A percentile compares a stretch with the other conserved stretches of the same genome.
Evolutionary conservation across 2,797 vertebrate species (phyloP).

Genomic region (Meda fulgida): DNA sequence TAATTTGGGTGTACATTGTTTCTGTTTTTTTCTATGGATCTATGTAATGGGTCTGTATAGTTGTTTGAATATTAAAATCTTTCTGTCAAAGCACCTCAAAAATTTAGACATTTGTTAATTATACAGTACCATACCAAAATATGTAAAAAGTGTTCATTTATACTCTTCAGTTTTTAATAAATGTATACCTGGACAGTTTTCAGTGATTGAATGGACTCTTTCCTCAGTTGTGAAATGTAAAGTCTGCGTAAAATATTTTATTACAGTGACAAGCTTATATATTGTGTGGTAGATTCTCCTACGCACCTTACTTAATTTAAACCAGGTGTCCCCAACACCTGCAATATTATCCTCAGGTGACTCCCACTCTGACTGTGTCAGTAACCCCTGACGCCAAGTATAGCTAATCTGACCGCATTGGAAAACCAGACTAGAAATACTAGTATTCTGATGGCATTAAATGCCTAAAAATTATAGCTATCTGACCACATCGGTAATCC

Average conservation of each 20-base stretch:
- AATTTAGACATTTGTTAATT: not conserved
- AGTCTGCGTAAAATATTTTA: too few species aligned
- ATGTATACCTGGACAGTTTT: constrained; percentile 44
- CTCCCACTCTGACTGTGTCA: too few species aligned
- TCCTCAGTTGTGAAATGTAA: not conserved
- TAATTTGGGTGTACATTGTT: not conserved
- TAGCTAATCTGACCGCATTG: too few species aligned
- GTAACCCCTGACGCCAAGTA: too few species aligned
- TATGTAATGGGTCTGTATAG: not conserved
- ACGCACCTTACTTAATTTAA: not conserved
- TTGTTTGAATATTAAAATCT: not conserved
- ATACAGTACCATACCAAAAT: constrained; percentile 48
- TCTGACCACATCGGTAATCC: not conserved
- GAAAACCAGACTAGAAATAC: too few species aligned
- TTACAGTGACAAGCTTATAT: too few species aligned
- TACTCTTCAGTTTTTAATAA: constrained; percentile 72
- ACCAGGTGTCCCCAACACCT: too few species aligned
- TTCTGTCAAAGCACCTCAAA: not conserved
- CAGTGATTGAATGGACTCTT: not conserved
- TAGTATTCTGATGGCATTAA: too few species aligned
- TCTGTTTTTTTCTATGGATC: constrained; percentile 2
- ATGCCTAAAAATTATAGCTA: too few species aligned
- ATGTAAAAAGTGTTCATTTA: constrained; percentile 68
- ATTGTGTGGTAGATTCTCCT: not conserved
- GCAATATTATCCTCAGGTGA: too few species aligned